Evolutionary conservation across 2,113 vertebrate species (phyloP).

Genomic region (Vulpes vulpes): DNA sequence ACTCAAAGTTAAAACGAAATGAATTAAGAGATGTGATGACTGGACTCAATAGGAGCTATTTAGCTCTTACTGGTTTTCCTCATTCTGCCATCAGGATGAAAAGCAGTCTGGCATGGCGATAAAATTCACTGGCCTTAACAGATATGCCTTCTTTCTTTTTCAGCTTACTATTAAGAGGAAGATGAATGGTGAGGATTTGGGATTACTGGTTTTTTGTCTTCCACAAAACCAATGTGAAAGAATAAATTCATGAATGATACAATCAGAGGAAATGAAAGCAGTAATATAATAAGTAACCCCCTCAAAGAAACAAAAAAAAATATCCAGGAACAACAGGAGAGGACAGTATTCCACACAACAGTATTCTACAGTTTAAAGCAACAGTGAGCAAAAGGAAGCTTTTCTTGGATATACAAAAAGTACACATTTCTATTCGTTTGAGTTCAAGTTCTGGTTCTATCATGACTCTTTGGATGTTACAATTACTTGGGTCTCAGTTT

Average conservation of each 20-base stretch:
- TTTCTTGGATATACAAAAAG: neutral
- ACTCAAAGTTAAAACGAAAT: neutral
- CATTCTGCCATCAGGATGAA: neutral
- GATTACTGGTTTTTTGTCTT: constrained; percentile 30
- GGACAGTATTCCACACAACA: neutral
- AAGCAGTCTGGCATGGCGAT: neutral
- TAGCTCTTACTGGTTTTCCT: neutral
- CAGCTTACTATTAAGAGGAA: neutral
- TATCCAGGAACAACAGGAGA: neutral
- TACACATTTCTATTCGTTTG: constrained; percentile 31
- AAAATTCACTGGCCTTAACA: neutral
- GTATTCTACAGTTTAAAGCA: constrained; percentile 31
- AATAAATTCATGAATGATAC: neutral
- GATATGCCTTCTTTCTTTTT: constrained; percentile 1
- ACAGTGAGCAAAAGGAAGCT: constrained; percentile 11
- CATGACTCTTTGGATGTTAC: constrained; percentile 1
- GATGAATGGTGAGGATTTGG: neutral
- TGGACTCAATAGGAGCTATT: neutral
- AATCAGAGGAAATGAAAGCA: constrained; percentile 10
- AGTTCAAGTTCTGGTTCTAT: constrained; percentile 39
- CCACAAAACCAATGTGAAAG: neutral
- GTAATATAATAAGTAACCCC: neutral
- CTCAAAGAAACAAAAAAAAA: neutral
- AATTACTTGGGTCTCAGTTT: constrained; percentile 56
- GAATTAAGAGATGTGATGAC: neutral